Base-by-base conservation (phyloP, 35 echinoderm and acorn worm species). In the Apostichopus parvimensis region DNA sequence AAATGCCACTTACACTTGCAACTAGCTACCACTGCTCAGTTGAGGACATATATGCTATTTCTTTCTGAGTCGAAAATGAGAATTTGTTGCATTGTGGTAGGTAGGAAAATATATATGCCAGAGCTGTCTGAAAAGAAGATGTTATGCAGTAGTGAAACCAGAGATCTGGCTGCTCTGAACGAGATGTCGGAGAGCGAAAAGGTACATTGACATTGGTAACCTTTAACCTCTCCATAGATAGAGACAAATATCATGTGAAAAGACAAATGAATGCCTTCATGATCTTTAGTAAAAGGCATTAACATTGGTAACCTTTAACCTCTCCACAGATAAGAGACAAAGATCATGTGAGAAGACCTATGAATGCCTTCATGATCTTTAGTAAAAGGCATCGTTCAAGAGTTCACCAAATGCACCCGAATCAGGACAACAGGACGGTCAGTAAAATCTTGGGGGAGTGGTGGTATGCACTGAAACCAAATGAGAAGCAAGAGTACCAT, bases 321-420 rank as follows among this genome's bases (percentile, higher is more conserved):
- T 20, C 10, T 77, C 52, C 70, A 7, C 90, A 98, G 96, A 94
- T 85, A 5, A 89, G 91, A 89, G 96, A 98, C 66, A 98, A 98
- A 76, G 94, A 95, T 62, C 96, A 98, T 87, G 94, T 98, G 6
- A 91, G 96, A 11, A 91, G 96, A 26, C 96, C 96, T 0, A 98
- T 98, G 96, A 98, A 98, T 89, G 96, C 96, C 9, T 98, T 98
- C 77, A 98, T 98, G 96, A 98, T 98, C 64, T 98, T 98, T 77
- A 98, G 96, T 54, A 98, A 98, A 59, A 93, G 96, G 54, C 96
- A 98, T 83, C 92, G 96, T 28, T 93, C 96, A 20, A 90, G 95
- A 71, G 96, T 98, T n/a, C 96, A 98, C 55, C 96, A 98, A 52
- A 86, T 95, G 22, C 96, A 98, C 68, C 96, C 96, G 0, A 98